Evolutionary conservation across 2,797 vertebrate genomes (phyloP), one percentile per base, ranked within the genome.

Genomic region (Myripristis jacobus): DNA sequence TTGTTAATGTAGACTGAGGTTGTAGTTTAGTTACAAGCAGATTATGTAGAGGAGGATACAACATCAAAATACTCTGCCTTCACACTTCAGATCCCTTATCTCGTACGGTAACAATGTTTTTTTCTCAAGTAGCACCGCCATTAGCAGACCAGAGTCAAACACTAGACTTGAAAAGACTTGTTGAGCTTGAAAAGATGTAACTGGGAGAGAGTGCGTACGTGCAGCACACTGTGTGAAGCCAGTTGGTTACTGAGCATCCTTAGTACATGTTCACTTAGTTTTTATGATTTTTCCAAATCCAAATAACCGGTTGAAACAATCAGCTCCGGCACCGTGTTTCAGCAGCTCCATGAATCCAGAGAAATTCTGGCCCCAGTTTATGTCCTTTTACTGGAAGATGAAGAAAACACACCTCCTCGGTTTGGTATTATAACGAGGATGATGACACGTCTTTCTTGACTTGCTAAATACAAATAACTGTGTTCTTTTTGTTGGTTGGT

Each of bases 1-100:
- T 95, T 94, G 87, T 94, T 95, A 92, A 91, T 83, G 92, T 96
- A 95, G 92, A 92, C 93, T 96, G 94, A 92, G 90, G 94, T 91
- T 91, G 89, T 94, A 94, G 94, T 94, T 91, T 94, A 95, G 93
- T 93, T 93, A 92, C 88, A 89, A 87, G 92, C 89, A 92, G 90
- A 91, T 70, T 19, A 43, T 54, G 77, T 89, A 88, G 87, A 88
- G 82, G 86, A 93, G 90, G 80, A 71, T 34, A 34, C 64, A 78
- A 69, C 79, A 73, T 68, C 75, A 22, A 21, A 44, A 60, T 44
- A 73, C 71, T 79, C 85, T 81, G 87, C 88, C 87, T 89, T 90
- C 75, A 70, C 74, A 66, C 76, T 81, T 74, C 77, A 75, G 48
- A 2, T 59, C 73, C 69, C 56, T 27, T 66, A 67, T 78, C 72